Conservation (phyloP, 2,113 vertebrate genomes). For the Pelecanus crispus region DNA sequence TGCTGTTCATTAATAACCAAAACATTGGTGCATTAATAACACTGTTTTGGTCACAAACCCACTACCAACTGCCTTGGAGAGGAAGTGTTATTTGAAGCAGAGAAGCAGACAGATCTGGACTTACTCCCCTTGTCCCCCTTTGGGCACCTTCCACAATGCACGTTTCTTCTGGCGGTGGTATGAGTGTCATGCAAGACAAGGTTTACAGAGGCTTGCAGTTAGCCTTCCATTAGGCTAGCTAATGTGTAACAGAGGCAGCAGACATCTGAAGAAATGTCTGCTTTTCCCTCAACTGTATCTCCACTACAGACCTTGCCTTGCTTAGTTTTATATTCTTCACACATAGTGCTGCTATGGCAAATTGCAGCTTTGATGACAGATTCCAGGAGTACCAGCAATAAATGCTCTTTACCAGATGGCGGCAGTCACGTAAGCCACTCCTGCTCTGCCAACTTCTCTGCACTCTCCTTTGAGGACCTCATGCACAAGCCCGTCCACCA, state of each 20-base stretch:
- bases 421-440: conserved; percentile 63
- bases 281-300: not conserved
- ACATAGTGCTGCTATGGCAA: not conserved
- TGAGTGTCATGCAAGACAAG: not conserved
- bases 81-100: not conserved
- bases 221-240: not conserved
- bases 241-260: not conserved
- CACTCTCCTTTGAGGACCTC: conserved; percentile 79
- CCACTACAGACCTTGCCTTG: not conserved
- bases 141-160: not conserved
- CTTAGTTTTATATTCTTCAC: not conserved
- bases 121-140: not conserved
- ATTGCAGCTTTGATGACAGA: not conserved
- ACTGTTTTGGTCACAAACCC: not conserved
- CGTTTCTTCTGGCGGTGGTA: not conserved
- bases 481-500: conserved; percentile 75
- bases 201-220: not conserved
- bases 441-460: conserved; percentile 69
- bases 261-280: not conserved
- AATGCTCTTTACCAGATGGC: conserved; percentile 76
- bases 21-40: not conserved
- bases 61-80: not conserved
- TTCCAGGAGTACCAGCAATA: not conserved
- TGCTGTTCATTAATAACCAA: not conserved
- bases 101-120: not conserved